Evolutionary conservation across 2,888 invertebrate genomes (phyloP), one percentile per base, ranked within the genome.

Genomic region (Ecdyonurus torrentis): DNA sequence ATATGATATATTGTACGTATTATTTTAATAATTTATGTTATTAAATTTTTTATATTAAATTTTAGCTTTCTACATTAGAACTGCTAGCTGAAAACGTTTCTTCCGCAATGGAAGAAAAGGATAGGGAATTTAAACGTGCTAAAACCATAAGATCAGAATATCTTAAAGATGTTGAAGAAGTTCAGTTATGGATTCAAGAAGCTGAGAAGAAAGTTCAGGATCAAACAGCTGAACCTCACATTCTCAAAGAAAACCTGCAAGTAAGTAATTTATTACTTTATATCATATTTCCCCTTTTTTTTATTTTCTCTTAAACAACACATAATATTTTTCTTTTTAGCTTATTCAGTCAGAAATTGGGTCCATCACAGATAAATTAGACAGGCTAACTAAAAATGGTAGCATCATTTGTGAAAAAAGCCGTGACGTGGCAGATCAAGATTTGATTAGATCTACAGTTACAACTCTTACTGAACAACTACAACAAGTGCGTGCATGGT

Each of bases 191-290:
- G 93, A 79, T 93, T 65, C 83, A 87, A 68, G 84, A 85, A 62
- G 88, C 91, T 7, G 93, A 93, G 74, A 78, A 89, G 52, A 87
- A 87, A 70, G 84, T 91, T 37, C 86, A 89, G 71, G 90, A 93
- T 72, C 81, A 91, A 65, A 84, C 86, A 1, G 76, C 84, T 62
- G 86, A 90, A 69, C 92, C 93, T 1, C 82, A 83, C 67, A 78
- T 83, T 61, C 82, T 91, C 71, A 85, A 87, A 72, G 89, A 92
- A 73, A 80, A 85, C 64, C 76, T 93, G 65, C 85, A 86, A 69
- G 76, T 75, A 69, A 64, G 65, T 58, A 23, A 20, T 2, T 61
- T 23, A 24, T 24, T 3, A 23, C 15, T 7, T 25, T 25, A 15
- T 25, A 23, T 10, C 60, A 63, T n/a, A 24, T 5, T 52, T 50